Evolutionary conservation across 2,113 vertebrate species (phyloP).

Genomic region (Platycercus adscitus): DNA sequence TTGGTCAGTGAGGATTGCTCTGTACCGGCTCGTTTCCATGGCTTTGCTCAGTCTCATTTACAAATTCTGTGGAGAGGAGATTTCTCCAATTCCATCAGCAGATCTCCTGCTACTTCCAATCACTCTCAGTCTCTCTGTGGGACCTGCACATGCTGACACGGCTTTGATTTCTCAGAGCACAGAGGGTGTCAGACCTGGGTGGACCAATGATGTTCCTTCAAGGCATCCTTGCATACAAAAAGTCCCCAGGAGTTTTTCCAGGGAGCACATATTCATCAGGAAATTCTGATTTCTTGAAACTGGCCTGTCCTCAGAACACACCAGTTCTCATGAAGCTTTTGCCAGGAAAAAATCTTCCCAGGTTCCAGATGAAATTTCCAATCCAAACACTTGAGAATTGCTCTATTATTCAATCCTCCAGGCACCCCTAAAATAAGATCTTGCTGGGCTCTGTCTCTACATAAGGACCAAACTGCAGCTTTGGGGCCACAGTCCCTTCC

Average conservation of each 20-base stretch:
- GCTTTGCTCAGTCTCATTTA: not conserved
- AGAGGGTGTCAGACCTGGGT: not conserved
- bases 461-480: not conserved
- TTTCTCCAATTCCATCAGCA: not conserved
- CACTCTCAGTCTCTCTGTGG: not conserved
- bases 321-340: constrained; percentile 24
- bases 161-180: not conserved
- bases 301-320: not conserved
- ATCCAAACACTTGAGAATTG: not conserved
- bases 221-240: not conserved
- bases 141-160: fast-evolving
- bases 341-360: constrained; percentile 20
- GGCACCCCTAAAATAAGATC: constrained; percentile 6
- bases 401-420: not conserved
- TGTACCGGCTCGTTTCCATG: not conserved
- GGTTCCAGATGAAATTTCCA: not conserved
- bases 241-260: constrained; percentile 12
- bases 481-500: not conserved
- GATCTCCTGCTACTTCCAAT: not conserved
- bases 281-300: not conserved
- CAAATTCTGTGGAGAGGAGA: not conserved
- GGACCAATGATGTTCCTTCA: not conserved
- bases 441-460: not conserved
- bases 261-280: not conserved
- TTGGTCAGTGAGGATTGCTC: not conserved